Evolutionary conservation across 2,888 invertebrate species (phyloP), one percentile per base, ranked within the genome.

Genomic region (Pterobdella sp.): DNA sequence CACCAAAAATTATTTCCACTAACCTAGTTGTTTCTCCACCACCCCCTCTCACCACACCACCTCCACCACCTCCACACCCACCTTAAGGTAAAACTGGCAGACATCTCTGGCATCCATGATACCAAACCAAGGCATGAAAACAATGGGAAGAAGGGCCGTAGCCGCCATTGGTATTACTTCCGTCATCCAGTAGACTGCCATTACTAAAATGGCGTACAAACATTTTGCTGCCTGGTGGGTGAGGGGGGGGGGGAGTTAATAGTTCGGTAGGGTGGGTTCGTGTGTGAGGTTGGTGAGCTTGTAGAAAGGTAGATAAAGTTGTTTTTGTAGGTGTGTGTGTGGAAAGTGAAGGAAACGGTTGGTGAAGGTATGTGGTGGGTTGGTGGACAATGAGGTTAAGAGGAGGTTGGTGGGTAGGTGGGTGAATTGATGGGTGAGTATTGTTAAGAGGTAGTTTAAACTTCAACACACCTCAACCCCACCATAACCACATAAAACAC

Each of bases 171-270:
- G 79, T 1, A 79, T 65, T 22, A 76, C 78, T 67, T 79, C 79
- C 14, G 78, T 77, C 75, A 78, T 76, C 79, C 79, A 79, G 74
- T 78, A 79, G 1, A 77, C 74, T 1, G 79, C 79, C 79, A 79
- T 79, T 65, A 79, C 74, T 18, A 78, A 72, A 4, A 83, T 78
- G 2, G 80, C 80, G 76, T 80, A 83, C 4, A 79, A 80, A 75
- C 82, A 82, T 75, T 78, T 75, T 35, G 78, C 78, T 74, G 80
- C 80, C 82, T 82, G 76, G 34, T 73, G 68, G 37, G 18, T 10
- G 66, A 74, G 68, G 1, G 37, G 3, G 4, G 18, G 49, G 22
- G 49, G 49, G 49, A 14, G 49, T 7, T n/a, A n/a, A n/a, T n/a
- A n/a, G n/a, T n/a, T n/a, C n/a, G n/a, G n/a, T 42, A 42, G 42